Percentiles rank a stretch among this genome's conserved stretches.
These are phyloP conservation scores for Zaprionus kolodkinae DNA, from an alignment of 1,140 invertebrate species.

Conservation along the genomic window DNA sequence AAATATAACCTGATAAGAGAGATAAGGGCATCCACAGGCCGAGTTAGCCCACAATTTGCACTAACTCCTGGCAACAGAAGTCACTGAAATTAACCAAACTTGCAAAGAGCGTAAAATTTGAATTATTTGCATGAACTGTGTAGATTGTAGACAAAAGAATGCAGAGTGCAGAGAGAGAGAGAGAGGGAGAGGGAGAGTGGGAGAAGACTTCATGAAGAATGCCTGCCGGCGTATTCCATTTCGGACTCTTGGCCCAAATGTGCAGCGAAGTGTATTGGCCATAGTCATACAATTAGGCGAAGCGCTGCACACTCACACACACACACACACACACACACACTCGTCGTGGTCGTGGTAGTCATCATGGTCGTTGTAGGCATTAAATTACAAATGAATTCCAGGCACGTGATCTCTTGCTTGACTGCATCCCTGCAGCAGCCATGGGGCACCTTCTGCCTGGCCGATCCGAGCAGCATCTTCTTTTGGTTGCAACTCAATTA, in stretches of 20 bases:
- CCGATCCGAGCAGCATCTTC: background rate
- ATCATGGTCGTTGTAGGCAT: constrained; percentile 29
- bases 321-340: background rate
- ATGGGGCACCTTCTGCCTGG: background rate
- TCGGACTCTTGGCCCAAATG: constrained; percentile 44
- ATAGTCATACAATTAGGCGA: constrained; percentile 45
- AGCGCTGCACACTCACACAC: constrained; percentile 26
- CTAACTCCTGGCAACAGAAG: background rate
- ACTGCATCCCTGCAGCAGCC: constrained; percentile 36
- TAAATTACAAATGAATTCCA: constrained; percentile 61
- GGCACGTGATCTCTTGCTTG: constrained; percentile 55
- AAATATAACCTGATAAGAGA: background rate
- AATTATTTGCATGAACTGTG: constrained; percentile 7
- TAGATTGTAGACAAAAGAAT: constrained; percentile 1
- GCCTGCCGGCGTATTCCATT: background rate
- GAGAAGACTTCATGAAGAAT: background rate
- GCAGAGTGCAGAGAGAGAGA: background rate
- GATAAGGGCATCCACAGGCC: background rate
- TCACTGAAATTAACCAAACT: constrained; percentile 1
- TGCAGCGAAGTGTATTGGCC: constrained; percentile 33
- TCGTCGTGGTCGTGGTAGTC: background rate
- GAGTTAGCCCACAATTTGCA: background rate
- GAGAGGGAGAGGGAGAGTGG: background rate
- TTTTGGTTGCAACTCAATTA: constrained; percentile 32
- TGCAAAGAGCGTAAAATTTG: constrained; percentile 4